Evolutionary conservation across 2,888 invertebrate genomes (phyloP), one percentile per base, ranked within the genome.

Genomic region (Agrotis clavis): DNA sequence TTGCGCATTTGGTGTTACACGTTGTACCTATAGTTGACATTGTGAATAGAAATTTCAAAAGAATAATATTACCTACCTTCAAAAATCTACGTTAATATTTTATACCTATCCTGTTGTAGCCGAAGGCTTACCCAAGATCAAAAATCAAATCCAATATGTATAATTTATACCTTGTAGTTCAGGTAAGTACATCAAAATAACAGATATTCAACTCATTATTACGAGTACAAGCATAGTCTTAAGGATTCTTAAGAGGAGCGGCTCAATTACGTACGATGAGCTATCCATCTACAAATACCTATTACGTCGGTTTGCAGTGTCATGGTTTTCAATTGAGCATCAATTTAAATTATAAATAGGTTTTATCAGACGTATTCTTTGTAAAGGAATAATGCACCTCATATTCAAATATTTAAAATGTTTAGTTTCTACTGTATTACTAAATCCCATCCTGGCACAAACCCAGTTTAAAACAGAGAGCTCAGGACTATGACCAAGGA

Each of bases 271-370:
- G 13, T 47, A 64, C 19, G 64, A 56, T 56, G 64, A 62, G 57
- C 35, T 30, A 56, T 61, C 11, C 21, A 51, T 45, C 45, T 47
- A 11, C 25, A 56, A 65, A 65, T 53, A 61, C 25, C 11, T 65
- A 62, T 62, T 54, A 59, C 51, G 41, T 19, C 25, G 11, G 6
- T 64, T 65, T n/a, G 35, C 25, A 25, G 18, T 67, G 19, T 80
- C 61, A 74, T 53, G 30, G 45, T 57, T 65, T 54, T 57, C 30
- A 74, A 74, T 65, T 65, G 13, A 54, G 0, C 45, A 45, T 4
- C n/a, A 50, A 64, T 50, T 74, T 13, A 5, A 51, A 50, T 30
- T 50, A 30, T 7, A 18, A 2, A 1, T 11, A 1, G 11, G 18
- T 21, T 51, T 14, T 21, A 30, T 48, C 16, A 25, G 4, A 41